These are phyloP conservation scores for Drosophila glabriapex DNA, from an alignment of 2,888 invertebrate species.

Conservation along the genomic window DNA sequence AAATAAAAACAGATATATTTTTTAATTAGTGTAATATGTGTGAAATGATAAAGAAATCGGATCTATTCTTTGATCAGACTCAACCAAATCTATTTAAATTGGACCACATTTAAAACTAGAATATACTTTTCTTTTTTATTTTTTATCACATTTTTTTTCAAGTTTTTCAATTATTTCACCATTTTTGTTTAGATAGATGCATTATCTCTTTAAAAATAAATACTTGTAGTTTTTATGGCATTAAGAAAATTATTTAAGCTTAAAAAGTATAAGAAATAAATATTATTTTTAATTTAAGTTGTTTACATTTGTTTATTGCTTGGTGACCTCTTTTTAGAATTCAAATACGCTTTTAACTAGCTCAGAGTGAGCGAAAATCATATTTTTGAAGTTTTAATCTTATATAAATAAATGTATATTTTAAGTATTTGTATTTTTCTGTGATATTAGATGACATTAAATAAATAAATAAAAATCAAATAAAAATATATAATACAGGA, in stretches of 20 bases:
- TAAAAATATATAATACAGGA: neutral
- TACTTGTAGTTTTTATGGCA: neutral
- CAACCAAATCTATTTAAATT: neutral
- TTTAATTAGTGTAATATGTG: neutral
- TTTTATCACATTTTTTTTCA: neutral
- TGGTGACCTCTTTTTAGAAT: neutral
- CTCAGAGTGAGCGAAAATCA: neutral
- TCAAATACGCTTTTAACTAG: neutral
- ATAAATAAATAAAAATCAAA: too few species aligned
- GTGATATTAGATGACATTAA: neutral
- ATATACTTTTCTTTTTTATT: rapidly evolving
- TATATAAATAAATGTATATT: neutral
- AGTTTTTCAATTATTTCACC: neutral
- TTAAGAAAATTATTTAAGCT: neutral
- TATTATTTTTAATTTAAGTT: neutral
- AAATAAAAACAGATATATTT: neutral
- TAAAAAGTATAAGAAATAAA: neutral
- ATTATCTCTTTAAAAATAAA: neutral
- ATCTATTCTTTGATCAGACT: neutral
- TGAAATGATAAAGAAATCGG: neutral
- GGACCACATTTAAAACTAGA: neutral
- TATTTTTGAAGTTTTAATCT: neutral
- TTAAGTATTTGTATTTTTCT: rapidly evolving
- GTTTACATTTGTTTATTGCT: neutral
- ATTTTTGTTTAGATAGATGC: rapidly evolving